These are phyloP conservation scores for Ceyx erithaca DNA, from an alignment of 2,797 vertebrate species.

Conservation along the genomic window DNA sequence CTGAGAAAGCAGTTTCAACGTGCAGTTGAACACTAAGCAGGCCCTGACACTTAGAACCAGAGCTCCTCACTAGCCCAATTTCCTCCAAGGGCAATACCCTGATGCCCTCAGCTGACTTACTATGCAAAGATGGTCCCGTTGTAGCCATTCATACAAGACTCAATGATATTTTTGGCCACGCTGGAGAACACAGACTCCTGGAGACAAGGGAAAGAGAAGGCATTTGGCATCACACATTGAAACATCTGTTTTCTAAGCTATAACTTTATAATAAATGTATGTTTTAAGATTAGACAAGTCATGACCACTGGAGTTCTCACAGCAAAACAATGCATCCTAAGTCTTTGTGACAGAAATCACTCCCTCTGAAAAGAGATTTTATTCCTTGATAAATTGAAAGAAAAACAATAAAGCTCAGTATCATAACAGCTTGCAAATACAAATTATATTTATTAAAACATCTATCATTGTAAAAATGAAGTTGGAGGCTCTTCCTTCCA, in stretches of 20 bases:
- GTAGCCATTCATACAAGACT: constrained; percentile 96
- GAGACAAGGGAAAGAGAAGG: constrained; percentile 9
- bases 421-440: background rate
- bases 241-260: background rate
- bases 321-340: background rate
- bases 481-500: background rate
- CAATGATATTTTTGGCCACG: constrained; percentile 93
- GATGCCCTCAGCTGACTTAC: constrained; percentile 81
- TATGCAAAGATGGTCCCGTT: constrained; percentile 99
- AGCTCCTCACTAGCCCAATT: background rate
- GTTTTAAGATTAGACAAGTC: background rate
- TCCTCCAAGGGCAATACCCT: background rate
- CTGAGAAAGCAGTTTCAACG: background rate
- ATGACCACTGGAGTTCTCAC: background rate
- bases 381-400: background rate
- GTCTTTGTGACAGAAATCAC: background rate
- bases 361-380: background rate
- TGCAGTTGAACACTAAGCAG: background rate
- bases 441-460: background rate
- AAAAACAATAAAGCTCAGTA: background rate
- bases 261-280: background rate
- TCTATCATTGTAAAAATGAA: background rate
- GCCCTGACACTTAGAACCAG: background rate
- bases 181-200: constrained; percentile 93
- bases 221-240: background rate